phyloP scores from a whole-genome alignment of 1,140 invertebrate genomes.

The Drosophila paulistorum region DNA sequence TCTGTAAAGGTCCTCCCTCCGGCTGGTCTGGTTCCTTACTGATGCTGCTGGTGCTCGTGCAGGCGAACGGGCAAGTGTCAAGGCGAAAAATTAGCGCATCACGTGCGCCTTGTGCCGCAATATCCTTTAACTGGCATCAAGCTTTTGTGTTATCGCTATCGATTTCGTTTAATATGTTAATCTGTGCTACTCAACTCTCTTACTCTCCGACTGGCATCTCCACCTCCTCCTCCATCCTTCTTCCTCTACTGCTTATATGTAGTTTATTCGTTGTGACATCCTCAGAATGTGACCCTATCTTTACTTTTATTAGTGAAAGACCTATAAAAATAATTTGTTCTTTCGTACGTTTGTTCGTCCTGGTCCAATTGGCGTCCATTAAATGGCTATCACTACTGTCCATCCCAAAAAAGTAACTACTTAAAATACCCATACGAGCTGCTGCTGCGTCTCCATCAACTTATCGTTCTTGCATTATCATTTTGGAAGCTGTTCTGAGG shows the following conservation, averaged over 20 bases:
- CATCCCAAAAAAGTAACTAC: constrained; percentile 48
- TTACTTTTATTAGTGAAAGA: constrained; percentile 58
- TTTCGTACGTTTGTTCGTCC: constrained; percentile 26
- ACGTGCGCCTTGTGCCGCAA: constrained; percentile 71
- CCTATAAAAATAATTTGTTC: constrained; percentile 59
- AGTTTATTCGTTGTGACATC: constrained; percentile 69
- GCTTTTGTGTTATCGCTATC: constrained; percentile 56
- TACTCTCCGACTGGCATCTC: not conserved
- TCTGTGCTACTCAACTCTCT: constrained; percentile 46
- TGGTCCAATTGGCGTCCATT: constrained; percentile 57
- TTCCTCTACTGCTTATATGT: not conserved
- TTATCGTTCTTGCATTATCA: constrained; percentile 64
- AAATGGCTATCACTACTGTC: constrained; percentile 59
- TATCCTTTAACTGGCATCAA: constrained; percentile 61
- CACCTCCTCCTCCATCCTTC: not conserved
- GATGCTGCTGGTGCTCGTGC: constrained; percentile 31
- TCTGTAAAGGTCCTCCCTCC: not conserved
- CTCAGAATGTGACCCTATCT: constrained; percentile 34
- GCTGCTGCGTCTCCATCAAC: constrained; percentile 45
- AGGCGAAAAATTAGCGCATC: constrained; percentile 81
- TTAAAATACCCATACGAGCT: constrained; percentile 62
- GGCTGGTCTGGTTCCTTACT: not conserved
- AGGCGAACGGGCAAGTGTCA: constrained; percentile 63
- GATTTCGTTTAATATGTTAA: constrained; percentile 82
- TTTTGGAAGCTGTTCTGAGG: constrained; percentile 15